Base-by-base conservation (phyloP, 2,113 vertebrate genomes). In the Willisornis vidua region DNA sequence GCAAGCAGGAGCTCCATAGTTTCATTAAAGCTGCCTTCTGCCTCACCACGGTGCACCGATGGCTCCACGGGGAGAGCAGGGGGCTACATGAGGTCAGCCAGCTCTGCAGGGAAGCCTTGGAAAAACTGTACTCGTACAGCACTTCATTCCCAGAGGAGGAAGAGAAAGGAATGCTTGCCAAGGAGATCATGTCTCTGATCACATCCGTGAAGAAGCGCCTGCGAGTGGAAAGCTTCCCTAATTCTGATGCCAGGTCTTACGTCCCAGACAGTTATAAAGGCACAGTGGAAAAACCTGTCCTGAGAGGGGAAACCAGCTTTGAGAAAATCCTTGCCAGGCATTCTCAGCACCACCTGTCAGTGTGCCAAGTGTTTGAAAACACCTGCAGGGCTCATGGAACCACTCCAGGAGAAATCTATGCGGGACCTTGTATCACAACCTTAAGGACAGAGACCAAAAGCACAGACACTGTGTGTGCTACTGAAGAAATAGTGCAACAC, bases 1-100 rank as follows among this genome's bases (percentile, higher is more conserved):
- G 99, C 88, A 98, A 98, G 91, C 99, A 99, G 96, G 99, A 99
- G 95, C 98, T 99, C 41, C 98, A 99, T 37, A 98, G 98, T 48
- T 98, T 99, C 59, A 93, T 99, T 63, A 99, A 98, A 93, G 99
- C 99, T 0, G 98, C 99, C 16, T 99, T 99, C 78, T 98, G 98
- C 46, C 98, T 99, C 15, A 45, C 97, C 33, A 97, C 98, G 0
- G 96, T 98, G 39, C 98, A 98, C 83, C 97, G 90, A 24, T 98
- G 98, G 97, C 98, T 99, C 14, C 80, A 84, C 1, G 95, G 97
- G 35, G 93, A 98, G 25, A 93, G 59, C 0, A 92, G 90, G 15
- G 24, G 35, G 1, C 92, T 98, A 46, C 8, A 0, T 0, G 75
- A 90, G 26, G 98, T 98, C 3, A 37, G 63, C 2, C 82, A 86